Evolutionary conservation across 2,888 invertebrate genomes (phyloP).

Genomic region (Drosophila pullipes): DNA sequence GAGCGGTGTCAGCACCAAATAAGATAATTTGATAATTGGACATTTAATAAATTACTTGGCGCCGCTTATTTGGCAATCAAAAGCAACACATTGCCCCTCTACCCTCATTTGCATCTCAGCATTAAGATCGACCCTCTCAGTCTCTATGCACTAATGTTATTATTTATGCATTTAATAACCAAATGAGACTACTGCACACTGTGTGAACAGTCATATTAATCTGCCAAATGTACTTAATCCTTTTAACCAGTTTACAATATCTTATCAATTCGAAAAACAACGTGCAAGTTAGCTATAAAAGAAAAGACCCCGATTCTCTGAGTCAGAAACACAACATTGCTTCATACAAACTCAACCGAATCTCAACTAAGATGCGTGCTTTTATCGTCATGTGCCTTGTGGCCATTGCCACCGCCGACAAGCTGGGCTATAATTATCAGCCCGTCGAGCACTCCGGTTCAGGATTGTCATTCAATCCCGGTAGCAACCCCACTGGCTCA

Average conservation of each 20-base stretch:
- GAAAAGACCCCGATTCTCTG: conserved; percentile 12
- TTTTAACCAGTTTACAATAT: conserved; percentile 15
- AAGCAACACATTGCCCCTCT: conserved; percentile 25
- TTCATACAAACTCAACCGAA: conserved; percentile 36
- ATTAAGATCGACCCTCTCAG: conserved; percentile 16
- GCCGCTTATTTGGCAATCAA: conserved; percentile 65
- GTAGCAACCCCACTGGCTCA: conserved; percentile 15
- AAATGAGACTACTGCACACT: conserved; percentile 45
- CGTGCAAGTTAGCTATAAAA: conserved; percentile 59
- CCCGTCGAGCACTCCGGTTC: conserved; percentile 62
- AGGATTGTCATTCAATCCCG: conserved; percentile 64
- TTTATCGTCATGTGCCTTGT: conserved; percentile 67
- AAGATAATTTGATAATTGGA: conserved; percentile 77
- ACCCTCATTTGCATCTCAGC: conserved; percentile 57
- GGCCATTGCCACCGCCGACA: conserved; percentile 58
- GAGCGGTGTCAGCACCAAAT: conserved; percentile 67
- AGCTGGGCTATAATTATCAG: conserved; percentile 68
- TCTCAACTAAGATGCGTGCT: conserved; percentile 61
- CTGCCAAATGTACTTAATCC: conserved; percentile 28
- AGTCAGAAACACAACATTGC: conserved; percentile 55
- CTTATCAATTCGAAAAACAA: conserved; percentile 19
- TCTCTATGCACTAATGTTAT: conserved; percentile 47
- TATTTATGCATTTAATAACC: conserved; percentile 64
- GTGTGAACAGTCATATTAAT: conserved; percentile 16
- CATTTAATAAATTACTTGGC: conserved; percentile 80